Evolutionary conservation across 2,797 vertebrate species (phyloP).

Genomic region (Capromys pilorides): DNA sequence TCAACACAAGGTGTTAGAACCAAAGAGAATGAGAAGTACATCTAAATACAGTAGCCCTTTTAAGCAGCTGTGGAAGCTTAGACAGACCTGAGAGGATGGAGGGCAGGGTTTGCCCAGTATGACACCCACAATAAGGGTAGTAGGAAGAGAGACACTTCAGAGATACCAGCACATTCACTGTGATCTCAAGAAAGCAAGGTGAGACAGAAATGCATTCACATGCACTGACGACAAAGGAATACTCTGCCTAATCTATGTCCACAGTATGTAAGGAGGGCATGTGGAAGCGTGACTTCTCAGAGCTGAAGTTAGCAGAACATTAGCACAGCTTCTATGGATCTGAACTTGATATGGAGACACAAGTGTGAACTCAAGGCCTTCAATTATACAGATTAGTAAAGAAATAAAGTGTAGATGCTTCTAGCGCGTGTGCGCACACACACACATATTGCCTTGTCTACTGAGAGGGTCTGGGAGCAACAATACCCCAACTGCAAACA

Average conservation of each 20-base stretch:
- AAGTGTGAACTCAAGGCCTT: conserved; percentile 19
- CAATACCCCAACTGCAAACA: conserved; percentile 2
- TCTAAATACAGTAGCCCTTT: neutral
- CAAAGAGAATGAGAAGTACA: neutral
- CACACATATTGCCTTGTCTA: neutral
- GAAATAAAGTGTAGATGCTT: conserved; percentile 32
- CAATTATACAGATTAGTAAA: neutral
- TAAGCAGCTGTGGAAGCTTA: neutral
- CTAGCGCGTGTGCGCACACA: neutral
- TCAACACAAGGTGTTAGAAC: neutral
- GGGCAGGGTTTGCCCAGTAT: neutral
- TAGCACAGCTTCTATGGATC: neutral
- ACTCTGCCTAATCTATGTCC: neutral
- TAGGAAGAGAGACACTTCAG: neutral
- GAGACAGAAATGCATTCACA: neutral
- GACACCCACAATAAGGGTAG: neutral
- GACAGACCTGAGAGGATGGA: neutral
- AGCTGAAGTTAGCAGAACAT: conserved; percentile 28
- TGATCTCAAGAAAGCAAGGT: conserved; percentile 45
- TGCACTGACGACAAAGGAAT: neutral
- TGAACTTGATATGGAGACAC: conserved; percentile 12
- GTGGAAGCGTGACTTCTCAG: neutral
- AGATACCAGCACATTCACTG: neutral
- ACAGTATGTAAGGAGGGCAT: neutral
- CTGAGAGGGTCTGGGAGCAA: neutral